These are phyloP conservation scores for Simalia tracyae DNA, from an alignment of 2,797 vertebrate species.

Conservation along the genomic window DNA sequence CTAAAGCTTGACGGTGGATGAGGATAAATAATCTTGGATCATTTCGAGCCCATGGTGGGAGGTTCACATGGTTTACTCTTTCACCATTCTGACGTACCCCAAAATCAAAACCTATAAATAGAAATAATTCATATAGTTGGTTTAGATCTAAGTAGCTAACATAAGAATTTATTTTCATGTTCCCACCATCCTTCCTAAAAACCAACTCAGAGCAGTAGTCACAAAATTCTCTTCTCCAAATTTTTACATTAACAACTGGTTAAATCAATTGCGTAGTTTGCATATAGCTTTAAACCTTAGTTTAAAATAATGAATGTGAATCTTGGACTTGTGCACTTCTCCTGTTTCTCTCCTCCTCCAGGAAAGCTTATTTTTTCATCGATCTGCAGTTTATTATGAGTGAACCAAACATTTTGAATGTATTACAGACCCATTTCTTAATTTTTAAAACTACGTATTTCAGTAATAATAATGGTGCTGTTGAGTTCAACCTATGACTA, in stretches of 20 bases:
- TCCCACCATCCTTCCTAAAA: background rate
- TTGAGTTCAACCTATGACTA: background rate
- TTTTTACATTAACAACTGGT: background rate
- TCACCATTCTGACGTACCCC: slow-evolving; percentile 96
- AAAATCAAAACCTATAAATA: slow-evolving; percentile 91
- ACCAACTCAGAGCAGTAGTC: background rate
- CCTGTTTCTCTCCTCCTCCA: background rate
- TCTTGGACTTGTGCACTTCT: background rate
- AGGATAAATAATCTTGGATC: slow-evolving; percentile 95
- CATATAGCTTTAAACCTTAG: background rate
- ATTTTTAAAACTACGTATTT: background rate
- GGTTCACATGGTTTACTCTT: slow-evolving; percentile 94
- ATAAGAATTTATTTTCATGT: background rate
- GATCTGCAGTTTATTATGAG: background rate
- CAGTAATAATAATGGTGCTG: background rate
- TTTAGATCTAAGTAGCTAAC: background rate
- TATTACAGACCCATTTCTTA: background rate
- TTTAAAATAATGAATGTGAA: background rate
- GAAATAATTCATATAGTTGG: background rate
- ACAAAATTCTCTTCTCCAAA: background rate
- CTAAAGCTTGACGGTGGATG: slow-evolving; percentile 94
- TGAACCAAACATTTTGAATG: background rate
- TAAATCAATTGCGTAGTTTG: background rate
- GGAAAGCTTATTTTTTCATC: background rate
- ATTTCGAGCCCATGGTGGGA: slow-evolving; percentile 95